These are phyloP conservation scores for Eclectus roratus DNA, from an alignment of 2,113 vertebrate genomes.

Conservation along the genomic window DNA sequence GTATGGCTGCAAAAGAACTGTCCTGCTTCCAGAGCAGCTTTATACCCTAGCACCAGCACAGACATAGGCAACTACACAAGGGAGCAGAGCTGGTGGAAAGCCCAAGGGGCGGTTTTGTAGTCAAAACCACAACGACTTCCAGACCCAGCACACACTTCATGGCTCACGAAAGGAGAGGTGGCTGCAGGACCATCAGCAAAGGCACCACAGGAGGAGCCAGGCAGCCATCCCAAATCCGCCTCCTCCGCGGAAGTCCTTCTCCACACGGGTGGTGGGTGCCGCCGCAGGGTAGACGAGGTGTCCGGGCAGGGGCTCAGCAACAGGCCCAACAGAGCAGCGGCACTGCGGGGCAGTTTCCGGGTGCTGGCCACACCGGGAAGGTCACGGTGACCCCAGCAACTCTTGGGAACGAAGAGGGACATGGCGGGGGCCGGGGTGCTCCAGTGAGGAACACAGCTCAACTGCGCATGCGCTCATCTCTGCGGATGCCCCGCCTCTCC, in stretches of 20 bases:
- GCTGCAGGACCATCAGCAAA: background rate
- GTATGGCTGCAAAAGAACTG: background rate
- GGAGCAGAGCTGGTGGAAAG: background rate
- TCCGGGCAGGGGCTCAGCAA: no score
- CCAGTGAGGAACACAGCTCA: no score
- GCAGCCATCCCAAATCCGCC: background rate
- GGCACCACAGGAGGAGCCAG: rapidly evolving
- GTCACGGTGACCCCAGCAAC: rapidly evolving
- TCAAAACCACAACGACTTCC: rapidly evolving
- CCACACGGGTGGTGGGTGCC: rapidly evolving
- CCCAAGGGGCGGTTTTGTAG: rapidly evolving
- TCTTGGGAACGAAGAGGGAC: rapidly evolving
- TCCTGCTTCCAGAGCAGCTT: background rate
- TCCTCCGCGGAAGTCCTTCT: rapidly evolving
- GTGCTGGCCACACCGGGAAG: no score
- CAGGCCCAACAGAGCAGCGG: no score
- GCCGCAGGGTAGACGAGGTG: no score
- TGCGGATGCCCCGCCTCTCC: background rate
- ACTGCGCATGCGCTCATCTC: background rate
- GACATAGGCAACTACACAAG: rapidly evolving
- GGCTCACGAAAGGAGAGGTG: rapidly evolving
- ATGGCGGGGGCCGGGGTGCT: no score
- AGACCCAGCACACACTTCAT: rapidly evolving
- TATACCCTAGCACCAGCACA: background rate
- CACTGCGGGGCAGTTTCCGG: rapidly evolving